Evolutionary conservation across 1,140 invertebrate species (phyloP).

Genomic region (Stenopsyche tienmushanensis): DNA sequence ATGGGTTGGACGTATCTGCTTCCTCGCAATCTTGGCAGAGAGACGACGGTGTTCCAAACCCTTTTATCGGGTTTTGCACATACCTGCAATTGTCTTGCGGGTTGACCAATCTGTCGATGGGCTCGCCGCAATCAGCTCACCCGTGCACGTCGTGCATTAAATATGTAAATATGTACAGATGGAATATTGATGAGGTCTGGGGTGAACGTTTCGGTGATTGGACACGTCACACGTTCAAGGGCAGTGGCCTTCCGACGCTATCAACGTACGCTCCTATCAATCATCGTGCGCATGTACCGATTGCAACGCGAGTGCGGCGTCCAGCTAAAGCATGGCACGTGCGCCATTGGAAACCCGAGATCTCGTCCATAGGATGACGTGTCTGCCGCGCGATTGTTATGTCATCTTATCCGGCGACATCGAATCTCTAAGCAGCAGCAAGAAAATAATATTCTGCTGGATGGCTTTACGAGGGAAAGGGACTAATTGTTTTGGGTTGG

Average conservation of each 20-base stretch:
- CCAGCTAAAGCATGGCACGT: not conserved
- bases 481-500: too few species aligned
- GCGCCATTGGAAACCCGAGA: not conserved
- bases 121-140: not conserved
- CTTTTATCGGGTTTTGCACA: too few species aligned
- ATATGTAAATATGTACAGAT: not conserved
- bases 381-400: too few species aligned
- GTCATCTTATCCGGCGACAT: too few species aligned
- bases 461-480: too few species aligned
- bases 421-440: too few species aligned
- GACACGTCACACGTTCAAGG: not conserved
- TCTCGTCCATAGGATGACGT: too few species aligned
- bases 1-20: not conserved
- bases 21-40: too few species aligned
- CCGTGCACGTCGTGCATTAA: not conserved
- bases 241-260: not conserved
- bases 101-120: not conserved
- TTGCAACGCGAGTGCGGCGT: not conserved
- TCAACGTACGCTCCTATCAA: not conserved
- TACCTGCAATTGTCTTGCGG: too few species aligned
- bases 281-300: not conserved
- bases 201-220: constrained; percentile 3
- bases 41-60: too few species aligned
- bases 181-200: not conserved
- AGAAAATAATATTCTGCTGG: too few species aligned